These are phyloP conservation scores for Semibalanus balanoides DNA, from an alignment of 1,140 invertebrate genomes.

Conservation along the genomic window DNA sequence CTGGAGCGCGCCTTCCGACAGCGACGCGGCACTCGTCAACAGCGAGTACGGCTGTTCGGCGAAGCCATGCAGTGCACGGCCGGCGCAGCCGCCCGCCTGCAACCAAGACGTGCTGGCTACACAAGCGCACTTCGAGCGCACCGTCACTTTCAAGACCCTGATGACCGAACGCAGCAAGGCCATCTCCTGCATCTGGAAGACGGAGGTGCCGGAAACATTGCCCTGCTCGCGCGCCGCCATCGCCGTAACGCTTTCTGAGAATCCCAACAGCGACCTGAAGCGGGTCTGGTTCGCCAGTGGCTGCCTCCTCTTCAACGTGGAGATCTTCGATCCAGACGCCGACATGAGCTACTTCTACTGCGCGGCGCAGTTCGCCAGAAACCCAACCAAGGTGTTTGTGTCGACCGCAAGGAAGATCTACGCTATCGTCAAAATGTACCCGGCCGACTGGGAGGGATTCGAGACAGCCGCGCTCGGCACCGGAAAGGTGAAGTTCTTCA, in stretches of 20 bases:
- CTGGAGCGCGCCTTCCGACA: background rate
- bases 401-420: background rate
- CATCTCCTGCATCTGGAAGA: background rate
- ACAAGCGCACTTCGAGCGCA: background rate
- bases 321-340: background rate
- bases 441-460: background rate
- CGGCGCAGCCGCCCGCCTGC: background rate
- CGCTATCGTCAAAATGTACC: background rate
- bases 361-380: background rate
- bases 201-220: background rate
- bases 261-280: background rate
- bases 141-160: background rate
- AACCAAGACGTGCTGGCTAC: background rate
- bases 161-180: background rate
- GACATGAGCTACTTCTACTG: background rate
- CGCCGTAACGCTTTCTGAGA: background rate
- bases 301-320: background rate
- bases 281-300: conserved; percentile 1
- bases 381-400: background rate
- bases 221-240: background rate
- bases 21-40: conserved; percentile 1
- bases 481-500: background rate
- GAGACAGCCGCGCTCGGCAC: background rate
- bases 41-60: background rate
- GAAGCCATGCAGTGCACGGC: background rate